phyloP scores from a whole-genome alignment of 2,888 invertebrate genomes.

The Candidula unifasciata region DNA sequence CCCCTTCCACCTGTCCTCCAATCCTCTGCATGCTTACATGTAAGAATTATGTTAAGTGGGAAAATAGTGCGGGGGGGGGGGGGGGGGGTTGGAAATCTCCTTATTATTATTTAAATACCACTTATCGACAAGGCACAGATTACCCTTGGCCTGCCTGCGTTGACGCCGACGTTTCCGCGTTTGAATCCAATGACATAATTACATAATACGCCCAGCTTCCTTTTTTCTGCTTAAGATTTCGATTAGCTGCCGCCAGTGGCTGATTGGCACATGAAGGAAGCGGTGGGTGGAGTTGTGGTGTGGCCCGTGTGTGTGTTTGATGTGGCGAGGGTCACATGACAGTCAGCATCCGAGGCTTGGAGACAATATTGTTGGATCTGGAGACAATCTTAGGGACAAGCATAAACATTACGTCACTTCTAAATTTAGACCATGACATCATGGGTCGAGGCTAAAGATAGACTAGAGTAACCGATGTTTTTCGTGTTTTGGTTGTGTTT shows the following conservation, averaged over 20 bases:
- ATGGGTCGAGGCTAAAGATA: not conserved
- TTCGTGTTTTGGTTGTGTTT: not conserved
- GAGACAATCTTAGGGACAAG: not conserved
- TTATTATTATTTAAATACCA: not conserved
- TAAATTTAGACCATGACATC: constrained; percentile 12
- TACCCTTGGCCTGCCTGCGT: not conserved
- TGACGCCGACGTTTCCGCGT: not conserved
- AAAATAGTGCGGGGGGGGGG: too few relatives aligned
- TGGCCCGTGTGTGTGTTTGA: not conserved
- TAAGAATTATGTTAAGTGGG: too few relatives aligned
- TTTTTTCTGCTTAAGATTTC: not conserved
- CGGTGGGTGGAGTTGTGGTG: not conserved
- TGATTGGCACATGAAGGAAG: not conserved
- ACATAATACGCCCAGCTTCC: not conserved
- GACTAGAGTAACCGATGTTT: not conserved
- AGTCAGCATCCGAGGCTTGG: not conserved
- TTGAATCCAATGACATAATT: not conserved
- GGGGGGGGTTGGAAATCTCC: too few relatives aligned
- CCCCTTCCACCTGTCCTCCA: too few relatives aligned
- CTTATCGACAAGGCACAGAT: constrained; percentile 1
- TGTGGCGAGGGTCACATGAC: not conserved
- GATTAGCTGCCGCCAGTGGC: not conserved
- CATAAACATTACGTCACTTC: constrained; percentile 4
- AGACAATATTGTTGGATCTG: not conserved
- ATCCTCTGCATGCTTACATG: too few relatives aligned